Percentiles rank a stretch among this genome's conserved stretches.
phyloP scores from a whole-genome alignment of 2,113 vertebrate genomes.

The Montifringilla adamsi region DNA sequence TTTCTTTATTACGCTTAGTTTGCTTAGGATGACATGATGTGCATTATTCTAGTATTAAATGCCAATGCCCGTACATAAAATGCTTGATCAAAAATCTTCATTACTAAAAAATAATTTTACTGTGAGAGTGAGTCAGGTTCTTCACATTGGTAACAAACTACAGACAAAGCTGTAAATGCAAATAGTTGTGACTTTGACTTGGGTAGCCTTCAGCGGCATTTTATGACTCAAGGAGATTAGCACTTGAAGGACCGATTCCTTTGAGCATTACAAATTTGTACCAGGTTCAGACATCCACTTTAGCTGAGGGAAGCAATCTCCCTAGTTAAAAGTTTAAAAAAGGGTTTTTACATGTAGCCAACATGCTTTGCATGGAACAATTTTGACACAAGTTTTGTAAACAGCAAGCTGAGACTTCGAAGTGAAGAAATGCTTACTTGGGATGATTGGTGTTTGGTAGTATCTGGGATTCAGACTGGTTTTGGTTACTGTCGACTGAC shows the following conservation, averaged over 20 bases:
- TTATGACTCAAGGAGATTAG: neutral
- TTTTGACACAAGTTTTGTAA: neutral
- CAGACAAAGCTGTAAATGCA: neutral
- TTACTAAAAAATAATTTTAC: neutral
- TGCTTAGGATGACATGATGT: neutral
- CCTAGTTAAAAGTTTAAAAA: neutral
- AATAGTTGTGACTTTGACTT: neutral
- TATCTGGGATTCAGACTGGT: neutral
- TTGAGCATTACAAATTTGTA: neutral
- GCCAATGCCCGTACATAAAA: neutral
- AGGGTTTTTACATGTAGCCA: accelerated
- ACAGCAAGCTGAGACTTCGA: neutral
- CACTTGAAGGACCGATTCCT: neutral
- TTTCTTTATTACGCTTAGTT: neutral
- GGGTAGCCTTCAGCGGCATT: neutral
- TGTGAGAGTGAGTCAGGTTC: neutral
- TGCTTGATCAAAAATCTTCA: neutral
- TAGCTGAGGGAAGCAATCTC: neutral
- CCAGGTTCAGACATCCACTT: neutral
- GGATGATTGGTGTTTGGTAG: neutral
- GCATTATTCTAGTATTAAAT: neutral
- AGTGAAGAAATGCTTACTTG: neutral
- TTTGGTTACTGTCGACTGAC: neutral
- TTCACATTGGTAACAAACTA: neutral
- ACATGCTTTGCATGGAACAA: neutral